phyloP scores from a whole-genome alignment of 1,140 invertebrate species.

The Pemphigus obesinymphae region DNA sequence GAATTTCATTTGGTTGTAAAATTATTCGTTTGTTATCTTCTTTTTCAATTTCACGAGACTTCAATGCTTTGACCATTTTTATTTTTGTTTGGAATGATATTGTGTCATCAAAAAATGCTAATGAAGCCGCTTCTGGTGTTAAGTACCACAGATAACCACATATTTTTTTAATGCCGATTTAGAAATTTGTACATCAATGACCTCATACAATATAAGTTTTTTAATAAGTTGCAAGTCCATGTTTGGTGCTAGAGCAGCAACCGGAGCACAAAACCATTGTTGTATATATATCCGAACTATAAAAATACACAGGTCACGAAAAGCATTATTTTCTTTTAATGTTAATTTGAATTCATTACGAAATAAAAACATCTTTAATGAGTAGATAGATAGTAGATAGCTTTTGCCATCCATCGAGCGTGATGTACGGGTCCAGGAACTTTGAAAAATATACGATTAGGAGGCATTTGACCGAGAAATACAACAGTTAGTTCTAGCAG shows the following conservation, averaged over 20 bases:
- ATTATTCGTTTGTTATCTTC: not conserved
- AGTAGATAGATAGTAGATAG: too few species aligned
- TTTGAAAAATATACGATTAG: not conserved
- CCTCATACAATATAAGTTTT: too few species aligned
- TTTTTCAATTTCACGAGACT: not conserved
- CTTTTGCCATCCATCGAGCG: constrained; percentile 46
- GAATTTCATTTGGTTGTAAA: not conserved
- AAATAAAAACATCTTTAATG: constrained; percentile 43
- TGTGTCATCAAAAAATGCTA: too few species aligned
- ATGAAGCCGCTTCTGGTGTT: constrained; percentile 43
- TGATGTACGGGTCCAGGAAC: constrained; percentile 30
- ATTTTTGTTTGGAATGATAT: constrained; percentile 44
- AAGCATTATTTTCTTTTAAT: not conserved
- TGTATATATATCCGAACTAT: constrained; percentile 40
- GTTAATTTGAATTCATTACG: constrained; percentile 31
- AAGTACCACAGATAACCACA: constrained; percentile 48
- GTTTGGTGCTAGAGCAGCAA: constrained; percentile 24
- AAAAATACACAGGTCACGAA: constrained; percentile 42
- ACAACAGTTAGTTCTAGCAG: not conserved
- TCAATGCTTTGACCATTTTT: constrained; percentile 35
- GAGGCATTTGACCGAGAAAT: not conserved
- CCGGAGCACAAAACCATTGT: constrained; percentile 37
- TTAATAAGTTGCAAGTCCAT: constrained; percentile 39
- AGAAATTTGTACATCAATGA: constrained; percentile 41
- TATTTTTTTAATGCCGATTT: constrained; percentile 44